These are phyloP conservation scores for Philaenus spumarius DNA, from an alignment of 1,140 invertebrate species.

Conservation along the genomic window DNA sequence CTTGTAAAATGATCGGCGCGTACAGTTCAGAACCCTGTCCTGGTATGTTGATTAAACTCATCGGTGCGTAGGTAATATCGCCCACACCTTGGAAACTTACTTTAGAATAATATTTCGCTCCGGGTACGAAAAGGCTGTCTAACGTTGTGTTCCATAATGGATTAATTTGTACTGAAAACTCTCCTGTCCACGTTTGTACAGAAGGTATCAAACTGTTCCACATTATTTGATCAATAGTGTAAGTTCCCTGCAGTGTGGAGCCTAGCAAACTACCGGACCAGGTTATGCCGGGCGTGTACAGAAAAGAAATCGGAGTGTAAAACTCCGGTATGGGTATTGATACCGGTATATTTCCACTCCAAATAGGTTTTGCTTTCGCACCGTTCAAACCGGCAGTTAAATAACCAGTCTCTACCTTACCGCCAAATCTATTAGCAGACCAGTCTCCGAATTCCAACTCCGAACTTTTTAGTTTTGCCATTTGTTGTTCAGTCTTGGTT, in stretches of 20 bases:
- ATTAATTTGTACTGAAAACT: constrained; percentile 5
- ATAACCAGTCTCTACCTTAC: constrained; percentile 17
- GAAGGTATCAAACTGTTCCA: background rate
- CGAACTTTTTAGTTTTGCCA: background rate
- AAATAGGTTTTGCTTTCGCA: constrained; percentile 7
- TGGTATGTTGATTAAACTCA: no score
- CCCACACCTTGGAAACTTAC: constrained; percentile 2
- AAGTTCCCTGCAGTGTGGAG: background rate
- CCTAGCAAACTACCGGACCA: constrained; percentile 11
- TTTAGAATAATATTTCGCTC: constrained; percentile 16
- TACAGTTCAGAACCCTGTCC: background rate
- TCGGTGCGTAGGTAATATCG: no score
- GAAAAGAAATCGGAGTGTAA: constrained; percentile 6
- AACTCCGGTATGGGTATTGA: constrained; percentile 17
- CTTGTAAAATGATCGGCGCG: constrained; percentile 14
- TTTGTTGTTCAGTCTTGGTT: background rate
- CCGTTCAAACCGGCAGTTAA: constrained; percentile 7
- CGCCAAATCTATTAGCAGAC: constrained; percentile 1
- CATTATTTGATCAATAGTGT: background rate
- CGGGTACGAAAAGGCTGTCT: constrained; percentile 5
- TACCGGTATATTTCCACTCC: constrained; percentile 18
- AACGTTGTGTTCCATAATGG: constrained; percentile 4
- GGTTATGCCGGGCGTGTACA: constrained; percentile 4
- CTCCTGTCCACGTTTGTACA: constrained; percentile 1
- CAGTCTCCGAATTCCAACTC: background rate